These are phyloP conservation scores for Nomada flava DNA, from an alignment of 2,888 invertebrate genomes.

Conservation along the genomic window DNA sequence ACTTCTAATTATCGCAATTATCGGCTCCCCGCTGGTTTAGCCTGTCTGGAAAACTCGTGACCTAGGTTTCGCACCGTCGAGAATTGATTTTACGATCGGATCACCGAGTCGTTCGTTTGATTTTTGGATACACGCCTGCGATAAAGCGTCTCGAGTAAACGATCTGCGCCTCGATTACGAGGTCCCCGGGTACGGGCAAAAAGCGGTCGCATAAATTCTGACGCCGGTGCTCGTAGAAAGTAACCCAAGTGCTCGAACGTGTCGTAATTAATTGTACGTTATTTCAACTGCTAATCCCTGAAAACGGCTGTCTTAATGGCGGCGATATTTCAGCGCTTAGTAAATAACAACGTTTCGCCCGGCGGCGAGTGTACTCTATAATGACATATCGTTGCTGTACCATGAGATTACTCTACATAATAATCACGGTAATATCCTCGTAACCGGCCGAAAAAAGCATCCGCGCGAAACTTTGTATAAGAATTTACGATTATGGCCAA, in stretches of 20 bases:
- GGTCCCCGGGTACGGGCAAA: background rate
- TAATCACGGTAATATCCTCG: constrained; percentile 16
- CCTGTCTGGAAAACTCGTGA: background rate
- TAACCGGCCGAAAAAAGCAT: background rate
- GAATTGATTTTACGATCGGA: background rate
- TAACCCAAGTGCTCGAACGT: constrained; percentile 29
- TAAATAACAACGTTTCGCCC: constrained; percentile 46
- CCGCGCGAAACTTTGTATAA: background rate
- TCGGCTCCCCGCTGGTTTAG: constrained; percentile 11
- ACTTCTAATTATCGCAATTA: constrained; percentile 64
- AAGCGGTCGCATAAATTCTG: constrained; percentile 34
- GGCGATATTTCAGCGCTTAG: constrained; percentile 53
- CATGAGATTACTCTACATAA: constrained; percentile 19
- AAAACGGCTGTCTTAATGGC: constrained; percentile 47
- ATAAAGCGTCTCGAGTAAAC: background rate
- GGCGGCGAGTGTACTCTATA: constrained; percentile 30
- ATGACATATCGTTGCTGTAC: constrained; percentile 33
- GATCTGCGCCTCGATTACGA: constrained; percentile 5
- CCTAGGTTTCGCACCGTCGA: background rate
- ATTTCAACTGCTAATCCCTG: constrained; percentile 38
- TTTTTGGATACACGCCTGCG: background rate
- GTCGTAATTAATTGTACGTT: constrained; percentile 52
- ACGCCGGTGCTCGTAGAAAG: constrained; percentile 14
- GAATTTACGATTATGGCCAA: background rate
- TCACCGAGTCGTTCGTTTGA: background rate